Percentiles rank a stretch among this genome's conserved stretches.
Evolutionary conservation across 2,888 invertebrate species (phyloP).

Genomic region (Diadromus collaris): DNA sequence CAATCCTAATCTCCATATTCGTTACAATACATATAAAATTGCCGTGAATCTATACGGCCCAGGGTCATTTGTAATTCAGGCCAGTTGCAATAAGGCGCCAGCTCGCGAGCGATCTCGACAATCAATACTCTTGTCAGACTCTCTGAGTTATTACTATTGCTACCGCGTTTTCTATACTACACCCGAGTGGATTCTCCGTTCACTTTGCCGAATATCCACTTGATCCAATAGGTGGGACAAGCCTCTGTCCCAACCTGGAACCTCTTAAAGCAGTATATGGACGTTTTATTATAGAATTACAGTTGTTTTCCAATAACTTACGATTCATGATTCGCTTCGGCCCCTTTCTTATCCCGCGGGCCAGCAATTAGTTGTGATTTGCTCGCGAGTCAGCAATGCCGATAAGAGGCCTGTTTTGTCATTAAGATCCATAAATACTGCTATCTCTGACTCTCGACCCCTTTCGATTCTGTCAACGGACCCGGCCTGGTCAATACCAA

Average conservation of each 20-base stretch:
- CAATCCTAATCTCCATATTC: no score
- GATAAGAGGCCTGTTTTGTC: slow-evolving; percentile 44
- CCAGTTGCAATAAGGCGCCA: slow-evolving; percentile 49
- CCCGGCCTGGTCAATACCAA: slow-evolving; percentile 5
- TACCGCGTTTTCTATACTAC: slow-evolving; percentile 21
- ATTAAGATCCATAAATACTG: slow-evolving; percentile 33
- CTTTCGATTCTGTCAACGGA: neutral
- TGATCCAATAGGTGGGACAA: slow-evolving; percentile 7
- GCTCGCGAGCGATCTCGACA: slow-evolving; percentile 31
- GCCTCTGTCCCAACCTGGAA: slow-evolving; percentile 3
- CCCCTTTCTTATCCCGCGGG: slow-evolving; percentile 10
- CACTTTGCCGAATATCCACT: slow-evolving; percentile 24
- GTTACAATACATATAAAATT: slow-evolving; percentile 24
- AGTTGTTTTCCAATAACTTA: neutral
- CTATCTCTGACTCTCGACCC: neutral
- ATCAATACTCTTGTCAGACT: slow-evolving; percentile 56
- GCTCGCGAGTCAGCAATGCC: slow-evolving; percentile 47
- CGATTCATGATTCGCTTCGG: slow-evolving; percentile 28
- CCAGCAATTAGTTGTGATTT: slow-evolving; percentile 29
- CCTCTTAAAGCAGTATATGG: neutral
- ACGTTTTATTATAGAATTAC: neutral
- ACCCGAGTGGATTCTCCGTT: neutral
- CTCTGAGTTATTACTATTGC: slow-evolving; percentile 51
- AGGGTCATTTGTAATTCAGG: slow-evolving; percentile 50
- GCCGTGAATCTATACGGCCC: slow-evolving; percentile 32